Percentiles rank a stretch among this genome's conserved stretches.
Evolutionary conservation across 2,888 invertebrate genomes (phyloP).

Genomic region (Athripsodes cinereus): DNA sequence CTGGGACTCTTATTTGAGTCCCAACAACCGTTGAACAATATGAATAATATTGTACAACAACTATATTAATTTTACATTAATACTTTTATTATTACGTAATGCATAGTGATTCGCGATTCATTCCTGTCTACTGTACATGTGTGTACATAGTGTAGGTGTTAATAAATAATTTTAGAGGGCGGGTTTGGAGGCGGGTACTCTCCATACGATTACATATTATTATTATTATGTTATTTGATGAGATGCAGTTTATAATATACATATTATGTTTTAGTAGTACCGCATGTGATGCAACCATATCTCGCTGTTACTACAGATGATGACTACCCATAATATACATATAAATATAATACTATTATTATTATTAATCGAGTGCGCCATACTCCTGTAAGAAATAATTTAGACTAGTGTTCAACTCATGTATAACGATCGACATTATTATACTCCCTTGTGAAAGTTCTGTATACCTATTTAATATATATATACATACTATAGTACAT

Average conservation of each 20-base stretch:
- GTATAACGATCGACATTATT: slow-evolving; percentile 26
- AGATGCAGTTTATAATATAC: background rate
- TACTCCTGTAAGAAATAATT: slow-evolving; percentile 24
- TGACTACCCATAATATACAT: no score
- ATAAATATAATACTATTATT: no score
- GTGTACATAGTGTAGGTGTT: slow-evolving; percentile 32
- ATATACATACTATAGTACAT: background rate
- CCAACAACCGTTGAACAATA: background rate
- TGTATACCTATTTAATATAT: slow-evolving; percentile 16
- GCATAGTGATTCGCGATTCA: slow-evolving; percentile 23
- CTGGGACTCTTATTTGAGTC: background rate
- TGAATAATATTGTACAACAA: background rate
- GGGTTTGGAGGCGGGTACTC: slow-evolving; percentile 14
- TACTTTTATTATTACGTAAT: background rate
- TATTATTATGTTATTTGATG: slow-evolving; percentile 17
- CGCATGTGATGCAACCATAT: slow-evolving; percentile 74
- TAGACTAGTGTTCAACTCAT: slow-evolving; percentile 23
- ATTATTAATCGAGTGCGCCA: slow-evolving; percentile 27
- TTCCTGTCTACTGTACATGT: slow-evolving; percentile 29
- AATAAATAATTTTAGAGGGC: slow-evolving; percentile 25
- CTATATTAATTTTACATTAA: background rate
- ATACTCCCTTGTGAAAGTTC: slow-evolving; percentile 25
- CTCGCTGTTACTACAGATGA: slow-evolving; percentile 63
- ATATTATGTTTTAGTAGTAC: slow-evolving; percentile 3
- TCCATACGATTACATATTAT: no score